A percentile compares a stretch with the other conserved stretches of the same genome.
These are phyloP conservation scores for Grus americana DNA, from an alignment of 2,113 vertebrate species.

Conservation along the genomic window DNA sequence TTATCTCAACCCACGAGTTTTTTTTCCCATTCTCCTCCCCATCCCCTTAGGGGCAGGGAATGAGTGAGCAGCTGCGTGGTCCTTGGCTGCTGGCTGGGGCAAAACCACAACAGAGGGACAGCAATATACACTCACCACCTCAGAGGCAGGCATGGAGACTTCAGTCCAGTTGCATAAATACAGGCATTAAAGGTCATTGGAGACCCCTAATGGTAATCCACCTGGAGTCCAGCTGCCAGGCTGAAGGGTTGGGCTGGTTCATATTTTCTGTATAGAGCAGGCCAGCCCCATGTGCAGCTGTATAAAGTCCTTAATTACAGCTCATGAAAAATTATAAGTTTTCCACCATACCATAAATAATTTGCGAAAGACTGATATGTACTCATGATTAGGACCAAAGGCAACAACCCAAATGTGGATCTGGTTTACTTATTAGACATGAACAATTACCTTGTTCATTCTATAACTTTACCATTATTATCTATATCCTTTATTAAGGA, in stretches of 20 bases:
- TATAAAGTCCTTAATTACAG: neutral
- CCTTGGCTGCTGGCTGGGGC: no score
- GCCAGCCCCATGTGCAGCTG: neutral
- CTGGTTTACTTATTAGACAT: neutral
- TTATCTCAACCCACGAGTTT: no score
- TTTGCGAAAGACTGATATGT: neutral
- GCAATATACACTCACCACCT: neutral
- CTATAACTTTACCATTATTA: neutral
- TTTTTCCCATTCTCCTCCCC: no score
- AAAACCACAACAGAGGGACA: neutral
- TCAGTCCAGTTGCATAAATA: neutral
- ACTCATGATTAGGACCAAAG: neutral
- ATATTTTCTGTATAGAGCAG: neutral
- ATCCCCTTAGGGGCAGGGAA: no score
- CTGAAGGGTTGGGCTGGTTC: neutral
- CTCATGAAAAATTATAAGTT: neutral
- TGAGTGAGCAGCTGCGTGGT: no score
- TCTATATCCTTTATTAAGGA: neutral
- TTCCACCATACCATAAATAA: neutral
- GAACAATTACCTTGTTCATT: neutral
- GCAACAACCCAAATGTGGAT: neutral
- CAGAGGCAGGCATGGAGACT: neutral
- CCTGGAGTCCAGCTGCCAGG: neutral
- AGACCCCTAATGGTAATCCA: neutral
- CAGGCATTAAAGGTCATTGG: neutral